These are phyloP conservation scores for Amia ocellicauda DNA, from an alignment of 2,113 vertebrate species.

Conservation along the genomic window DNA sequence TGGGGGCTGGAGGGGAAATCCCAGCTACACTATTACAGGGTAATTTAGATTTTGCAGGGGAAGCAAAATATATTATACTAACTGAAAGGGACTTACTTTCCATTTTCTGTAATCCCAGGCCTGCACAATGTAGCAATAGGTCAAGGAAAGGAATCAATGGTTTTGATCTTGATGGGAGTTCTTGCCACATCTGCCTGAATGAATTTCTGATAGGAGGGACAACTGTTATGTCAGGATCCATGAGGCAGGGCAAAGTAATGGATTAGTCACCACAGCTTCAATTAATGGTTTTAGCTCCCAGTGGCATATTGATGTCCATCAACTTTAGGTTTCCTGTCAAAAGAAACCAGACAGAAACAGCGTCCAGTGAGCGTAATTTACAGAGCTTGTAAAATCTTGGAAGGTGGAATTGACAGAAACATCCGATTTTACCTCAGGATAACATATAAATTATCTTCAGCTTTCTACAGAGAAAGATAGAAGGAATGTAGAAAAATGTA, in stretches of 20 bases:
- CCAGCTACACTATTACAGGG: slow-evolving; percentile 10
- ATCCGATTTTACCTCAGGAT: slow-evolving; percentile 51
- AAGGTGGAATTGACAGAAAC: slow-evolving; percentile 55
- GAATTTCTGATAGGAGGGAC: slow-evolving; percentile 29
- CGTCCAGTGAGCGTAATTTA: slow-evolving; percentile 52
- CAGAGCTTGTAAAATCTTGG: slow-evolving; percentile 52
- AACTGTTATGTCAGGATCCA: slow-evolving; percentile 33
- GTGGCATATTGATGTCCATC: slow-evolving; percentile 48
- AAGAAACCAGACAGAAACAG: slow-evolving; percentile 33
- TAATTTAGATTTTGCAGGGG: slow-evolving; percentile 20
- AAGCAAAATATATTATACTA: not conserved
- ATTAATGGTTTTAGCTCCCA: slow-evolving; percentile 51
- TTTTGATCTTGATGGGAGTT: slow-evolving; percentile 39
- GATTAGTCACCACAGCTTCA: slow-evolving; percentile 42
- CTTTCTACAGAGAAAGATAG: slow-evolving; percentile 33
- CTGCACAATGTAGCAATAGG: slow-evolving; percentile 2
- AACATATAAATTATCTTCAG: slow-evolving; percentile 48
- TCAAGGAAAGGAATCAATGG: slow-evolving; percentile 37
- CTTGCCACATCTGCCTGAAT: slow-evolving; percentile 34
- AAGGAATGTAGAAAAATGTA: slow-evolving; percentile 43
- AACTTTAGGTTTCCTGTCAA: slow-evolving; percentile 45
- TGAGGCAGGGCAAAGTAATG: slow-evolving; percentile 30
- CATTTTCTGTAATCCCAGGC: slow-evolving; percentile 9
- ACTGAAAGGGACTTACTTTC: fast-evolving
- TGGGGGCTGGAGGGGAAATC: too few species aligned